Percentiles rank a stretch among this genome's conserved stretches.
These are phyloP conservation scores for Cavia porcellus DNA, from an alignment of 2,113 vertebrate genomes.

Conservation along the genomic window DNA sequence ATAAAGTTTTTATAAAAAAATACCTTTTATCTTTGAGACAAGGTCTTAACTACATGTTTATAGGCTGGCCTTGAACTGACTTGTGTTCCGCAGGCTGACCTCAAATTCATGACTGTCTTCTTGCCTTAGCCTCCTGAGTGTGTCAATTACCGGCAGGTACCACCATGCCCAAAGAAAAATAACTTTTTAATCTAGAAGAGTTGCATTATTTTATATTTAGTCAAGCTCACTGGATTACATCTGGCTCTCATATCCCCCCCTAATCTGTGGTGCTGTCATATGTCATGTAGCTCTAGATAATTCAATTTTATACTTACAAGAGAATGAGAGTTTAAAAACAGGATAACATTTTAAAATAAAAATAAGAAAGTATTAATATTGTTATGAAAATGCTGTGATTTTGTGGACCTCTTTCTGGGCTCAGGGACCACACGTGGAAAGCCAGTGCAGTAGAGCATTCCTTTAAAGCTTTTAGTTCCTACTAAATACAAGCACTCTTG, in stretches of 20 bases:
- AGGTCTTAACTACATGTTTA: background rate
- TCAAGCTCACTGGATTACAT: background rate
- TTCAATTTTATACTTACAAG: background rate
- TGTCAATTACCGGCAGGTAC: too few relatives aligned
- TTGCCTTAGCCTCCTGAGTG: background rate
- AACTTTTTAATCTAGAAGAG: background rate
- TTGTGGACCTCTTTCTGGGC: background rate
- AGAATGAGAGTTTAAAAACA: background rate
- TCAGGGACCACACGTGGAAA: background rate
- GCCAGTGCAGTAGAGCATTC: background rate
- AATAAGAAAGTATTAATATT: slow-evolving; percentile 11
- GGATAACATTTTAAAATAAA: slow-evolving; percentile 1
- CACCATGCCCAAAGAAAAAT: background rate
- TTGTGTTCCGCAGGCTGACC: background rate
- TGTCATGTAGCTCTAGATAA: background rate
- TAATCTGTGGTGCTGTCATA: background rate
- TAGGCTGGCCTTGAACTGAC: background rate
- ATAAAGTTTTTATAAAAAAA: slow-evolving; percentile 46
- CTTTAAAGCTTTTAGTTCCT: background rate
- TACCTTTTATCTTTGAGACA: background rate
- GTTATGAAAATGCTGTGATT: background rate
- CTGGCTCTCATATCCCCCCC: background rate
- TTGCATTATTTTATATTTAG: background rate
- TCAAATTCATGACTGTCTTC: background rate
- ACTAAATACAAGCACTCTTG: background rate